A percentile compares a stretch with the other conserved stretches of the same genome.
phyloP scores from a whole-genome alignment of 2,113 vertebrate genomes.

The mouse (Mus musculus) region DNA sequence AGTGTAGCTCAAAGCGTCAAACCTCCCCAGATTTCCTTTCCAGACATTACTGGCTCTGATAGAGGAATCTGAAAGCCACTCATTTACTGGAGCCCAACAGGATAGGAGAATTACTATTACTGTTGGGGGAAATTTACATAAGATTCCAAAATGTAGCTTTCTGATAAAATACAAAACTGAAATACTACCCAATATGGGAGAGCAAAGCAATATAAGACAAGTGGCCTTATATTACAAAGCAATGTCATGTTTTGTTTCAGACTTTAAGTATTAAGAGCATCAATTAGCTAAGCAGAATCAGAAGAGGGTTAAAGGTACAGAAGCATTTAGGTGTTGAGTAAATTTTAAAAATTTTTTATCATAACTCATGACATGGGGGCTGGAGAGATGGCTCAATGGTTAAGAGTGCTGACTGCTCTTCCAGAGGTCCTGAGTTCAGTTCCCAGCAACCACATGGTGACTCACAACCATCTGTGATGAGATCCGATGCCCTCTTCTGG shows the following conservation, averaged over 20 bases:
- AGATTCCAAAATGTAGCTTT: conserved; percentile 53
- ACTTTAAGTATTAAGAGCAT: background rate
- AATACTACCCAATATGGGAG: conserved; percentile 24
- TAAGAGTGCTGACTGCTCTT: too few species aligned
- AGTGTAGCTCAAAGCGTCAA: background rate
- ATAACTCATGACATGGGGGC: background rate
- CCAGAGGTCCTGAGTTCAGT: too few species aligned
- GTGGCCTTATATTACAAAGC: background rate
- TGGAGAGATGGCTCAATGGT: too few species aligned
- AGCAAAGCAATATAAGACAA: conserved; percentile 17
- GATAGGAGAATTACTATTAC: conserved; percentile 22
- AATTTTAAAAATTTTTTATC: background rate
- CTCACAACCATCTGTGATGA: too few species aligned
- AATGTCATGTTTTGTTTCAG: background rate
- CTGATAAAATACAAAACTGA: conserved; percentile 41
- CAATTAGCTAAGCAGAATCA: background rate
- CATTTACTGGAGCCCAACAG: background rate
- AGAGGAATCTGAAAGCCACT: conserved; percentile 17
- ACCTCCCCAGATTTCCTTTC: conserved; percentile 16
- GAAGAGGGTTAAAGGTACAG: background rate
- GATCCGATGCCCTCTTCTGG: too few species aligned
- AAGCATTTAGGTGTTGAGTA: background rate
- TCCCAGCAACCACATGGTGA: too few species aligned
- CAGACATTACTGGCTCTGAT: conserved; percentile 4
- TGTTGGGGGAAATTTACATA: conserved; percentile 8